A percentile compares a stretch with the other conserved stretches of the same genome.
These are phyloP conservation scores for Himalopsyche anomala DNA, from an alignment of 2,888 invertebrate species.

Conservation along the genomic window DNA sequence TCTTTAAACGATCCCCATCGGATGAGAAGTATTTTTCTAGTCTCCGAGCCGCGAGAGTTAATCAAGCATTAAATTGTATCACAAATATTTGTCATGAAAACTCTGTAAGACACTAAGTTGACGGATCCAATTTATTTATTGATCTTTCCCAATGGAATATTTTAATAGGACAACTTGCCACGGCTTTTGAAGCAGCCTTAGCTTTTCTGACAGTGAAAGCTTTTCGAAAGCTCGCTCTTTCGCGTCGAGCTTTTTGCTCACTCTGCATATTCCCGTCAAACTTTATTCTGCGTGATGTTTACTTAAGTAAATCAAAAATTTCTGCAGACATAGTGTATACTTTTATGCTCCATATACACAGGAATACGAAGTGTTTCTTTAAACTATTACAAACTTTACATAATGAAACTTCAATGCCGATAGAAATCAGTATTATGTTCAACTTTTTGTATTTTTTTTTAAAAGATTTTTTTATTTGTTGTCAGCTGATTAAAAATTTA, in stretches of 20 bases:
- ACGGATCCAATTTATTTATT: constrained; percentile 18
- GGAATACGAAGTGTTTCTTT: no score
- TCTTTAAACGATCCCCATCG: no score
- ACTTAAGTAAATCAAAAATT: background rate
- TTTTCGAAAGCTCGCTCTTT: constrained; percentile 4
- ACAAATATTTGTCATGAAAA: background rate
- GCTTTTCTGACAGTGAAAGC: constrained; percentile 16
- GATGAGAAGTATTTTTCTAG: no score
- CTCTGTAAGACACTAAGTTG: background rate
- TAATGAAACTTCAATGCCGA: no score
- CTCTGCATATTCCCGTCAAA: background rate
- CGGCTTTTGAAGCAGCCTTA: background rate
- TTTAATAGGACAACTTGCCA: constrained; percentile 22
- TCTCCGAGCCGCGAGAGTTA: no score
- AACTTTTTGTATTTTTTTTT: no score
- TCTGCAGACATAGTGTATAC: background rate
- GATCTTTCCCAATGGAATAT: constrained; percentile 9
- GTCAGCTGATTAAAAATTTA: no score
- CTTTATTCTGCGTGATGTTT: constrained; percentile 7
- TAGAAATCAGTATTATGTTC: no score
- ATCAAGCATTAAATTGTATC: no score
- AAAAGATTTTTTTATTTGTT: no score
- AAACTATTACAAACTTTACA: no score
- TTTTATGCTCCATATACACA: background rate
- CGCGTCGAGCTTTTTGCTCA: background rate